These are phyloP conservation scores for Channa striata DNA, from an alignment of 2,797 vertebrate genomes.

Conservation along the genomic window DNA sequence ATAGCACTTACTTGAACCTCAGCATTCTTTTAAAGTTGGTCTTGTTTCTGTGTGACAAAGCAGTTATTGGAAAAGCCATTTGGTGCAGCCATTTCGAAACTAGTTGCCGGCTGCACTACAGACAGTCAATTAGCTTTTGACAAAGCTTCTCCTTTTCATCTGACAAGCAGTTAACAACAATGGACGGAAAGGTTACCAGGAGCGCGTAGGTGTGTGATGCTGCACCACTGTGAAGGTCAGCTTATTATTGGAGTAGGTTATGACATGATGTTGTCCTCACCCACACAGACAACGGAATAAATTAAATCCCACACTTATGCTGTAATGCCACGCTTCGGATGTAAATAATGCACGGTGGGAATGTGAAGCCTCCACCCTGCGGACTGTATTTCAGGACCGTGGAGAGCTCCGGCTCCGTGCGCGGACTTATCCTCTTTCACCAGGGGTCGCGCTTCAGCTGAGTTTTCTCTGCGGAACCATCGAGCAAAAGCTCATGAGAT, in stretches of 20 bases:
- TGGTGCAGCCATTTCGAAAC: conserved; percentile 51
- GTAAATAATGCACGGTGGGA: neutral
- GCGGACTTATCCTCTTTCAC: conserved; percentile 28
- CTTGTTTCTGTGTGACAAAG: conserved; percentile 20
- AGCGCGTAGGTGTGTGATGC: conserved; percentile 36
- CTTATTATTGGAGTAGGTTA: conserved; percentile 14
- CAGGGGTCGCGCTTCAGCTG: conserved; percentile 62
- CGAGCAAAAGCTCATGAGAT: neutral
- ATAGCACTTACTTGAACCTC: conserved; percentile 40
- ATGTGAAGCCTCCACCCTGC: neutral
- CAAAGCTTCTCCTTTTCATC: conserved; percentile 48
- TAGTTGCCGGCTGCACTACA: conserved; percentile 37
- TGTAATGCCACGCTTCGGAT: neutral
- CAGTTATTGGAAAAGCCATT: conserved; percentile 66
- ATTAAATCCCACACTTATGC: neutral
- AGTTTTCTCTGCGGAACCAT: conserved; percentile 60
- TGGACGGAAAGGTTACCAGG: conserved; percentile 51
- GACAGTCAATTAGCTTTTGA: conserved; percentile 59
- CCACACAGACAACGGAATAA: neutral
- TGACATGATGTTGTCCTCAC: neutral
- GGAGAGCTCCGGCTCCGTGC: conserved; percentile 72
- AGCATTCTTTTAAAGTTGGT: conserved; percentile 45
- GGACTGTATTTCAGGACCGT: conserved; percentile 68
- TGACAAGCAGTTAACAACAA: conserved; percentile 54
- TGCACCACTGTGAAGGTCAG: conserved; percentile 49